Evolutionary conservation across 2,113 vertebrate species (phyloP).

Genomic region (Cryptotis parvus): DNA sequence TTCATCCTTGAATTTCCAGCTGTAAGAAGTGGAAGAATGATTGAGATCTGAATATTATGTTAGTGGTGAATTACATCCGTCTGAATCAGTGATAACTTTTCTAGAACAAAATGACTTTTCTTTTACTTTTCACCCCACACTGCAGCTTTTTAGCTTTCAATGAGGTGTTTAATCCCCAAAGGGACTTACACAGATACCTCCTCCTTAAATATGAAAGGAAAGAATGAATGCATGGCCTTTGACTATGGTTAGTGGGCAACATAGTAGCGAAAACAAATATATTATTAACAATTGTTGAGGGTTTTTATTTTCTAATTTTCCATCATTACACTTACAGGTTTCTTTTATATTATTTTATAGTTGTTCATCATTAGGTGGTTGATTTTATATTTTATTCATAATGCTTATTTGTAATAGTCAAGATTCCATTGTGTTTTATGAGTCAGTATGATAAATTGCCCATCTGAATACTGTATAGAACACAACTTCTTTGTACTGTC

Average conservation of each 20-base stretch:
- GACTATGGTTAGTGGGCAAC: background rate
- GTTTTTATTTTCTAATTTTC: background rate
- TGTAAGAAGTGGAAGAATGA: background rate
- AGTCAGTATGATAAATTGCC: background rate
- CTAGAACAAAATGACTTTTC: background rate
- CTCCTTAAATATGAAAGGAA: background rate
- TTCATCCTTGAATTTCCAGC: background rate
- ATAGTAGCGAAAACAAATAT: background rate
- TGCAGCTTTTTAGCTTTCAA: background rate
- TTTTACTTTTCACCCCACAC: background rate
- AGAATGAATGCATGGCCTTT: background rate
- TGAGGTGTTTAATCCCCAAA: background rate
- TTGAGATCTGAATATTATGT: background rate
- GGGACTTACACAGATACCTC: background rate
- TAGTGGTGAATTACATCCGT: background rate
- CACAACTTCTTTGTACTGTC: background rate
- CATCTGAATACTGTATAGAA: background rate
- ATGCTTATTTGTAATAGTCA: background rate
- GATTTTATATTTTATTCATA: background rate
- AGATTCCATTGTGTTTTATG: background rate
- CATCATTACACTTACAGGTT: background rate
- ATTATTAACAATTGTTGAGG: background rate
- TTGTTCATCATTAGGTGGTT: background rate
- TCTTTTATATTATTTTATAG: constrained; percentile 10
- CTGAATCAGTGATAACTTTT: background rate